phyloP scores from a whole-genome alignment of 1,140 invertebrate species.

The Aphidius ervi region DNA sequence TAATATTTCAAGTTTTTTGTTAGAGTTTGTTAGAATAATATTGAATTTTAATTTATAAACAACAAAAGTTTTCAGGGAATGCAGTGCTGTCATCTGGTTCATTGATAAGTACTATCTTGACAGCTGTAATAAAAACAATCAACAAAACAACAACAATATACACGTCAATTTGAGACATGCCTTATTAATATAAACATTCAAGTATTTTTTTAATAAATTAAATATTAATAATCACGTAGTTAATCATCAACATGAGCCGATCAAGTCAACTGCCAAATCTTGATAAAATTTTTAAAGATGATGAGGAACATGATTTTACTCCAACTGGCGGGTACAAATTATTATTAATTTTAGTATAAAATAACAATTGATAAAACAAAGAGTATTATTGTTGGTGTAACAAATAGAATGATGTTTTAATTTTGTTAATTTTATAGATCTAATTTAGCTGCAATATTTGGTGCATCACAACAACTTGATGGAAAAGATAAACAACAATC shows the following conservation, averaged over 20 bases:
- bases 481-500: neutral
- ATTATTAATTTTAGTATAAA: too few species aligned
- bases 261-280: constrained; percentile 34
- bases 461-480: constrained; percentile 23
- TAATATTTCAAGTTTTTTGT: too few species aligned
- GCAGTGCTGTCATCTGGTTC: too few species aligned
- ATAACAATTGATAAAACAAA: too few species aligned
- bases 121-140: neutral
- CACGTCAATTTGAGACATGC: neutral
- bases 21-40: too few species aligned
- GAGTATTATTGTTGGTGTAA: too few species aligned
- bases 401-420: neutral
- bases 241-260: constrained; percentile 29
- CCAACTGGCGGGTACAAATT: constrained; percentile 33
- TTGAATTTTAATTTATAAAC: too few species aligned
- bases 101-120: too few species aligned
- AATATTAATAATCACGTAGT: neutral
- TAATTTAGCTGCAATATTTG: constrained; percentile 41
- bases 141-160: too few species aligned
- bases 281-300: constrained; percentile 39
- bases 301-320: constrained; percentile 38
- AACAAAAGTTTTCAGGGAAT: too few species aligned
- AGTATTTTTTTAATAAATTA: neutral
- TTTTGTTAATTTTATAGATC: constrained; percentile 28
- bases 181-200: neutral